A percentile compares a stretch with the other conserved stretches of the same genome.
These are phyloP conservation scores for Aphelenchoides fujianensis DNA, from an alignment of 1,140 invertebrate genomes.

Conservation along the genomic window DNA sequence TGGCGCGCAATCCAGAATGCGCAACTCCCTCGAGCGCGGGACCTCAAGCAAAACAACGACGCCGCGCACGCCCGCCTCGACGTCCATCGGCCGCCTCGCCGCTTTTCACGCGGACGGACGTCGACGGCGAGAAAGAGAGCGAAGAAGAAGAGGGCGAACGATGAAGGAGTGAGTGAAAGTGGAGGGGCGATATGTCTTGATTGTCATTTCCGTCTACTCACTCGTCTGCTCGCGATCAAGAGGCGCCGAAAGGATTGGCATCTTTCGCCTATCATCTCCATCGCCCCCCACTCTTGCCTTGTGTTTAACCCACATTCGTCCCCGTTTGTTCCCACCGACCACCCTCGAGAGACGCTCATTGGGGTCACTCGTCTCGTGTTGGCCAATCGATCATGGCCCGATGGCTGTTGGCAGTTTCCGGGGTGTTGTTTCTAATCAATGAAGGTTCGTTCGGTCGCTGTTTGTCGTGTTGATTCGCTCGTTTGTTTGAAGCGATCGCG, in stretches of 20 bases:
- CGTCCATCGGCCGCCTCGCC: too few species aligned
- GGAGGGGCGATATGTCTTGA: not conserved
- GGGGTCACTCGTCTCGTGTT: not conserved
- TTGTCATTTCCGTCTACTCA: not conserved
- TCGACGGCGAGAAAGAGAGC: too few species aligned
- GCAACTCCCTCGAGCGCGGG: not conserved
- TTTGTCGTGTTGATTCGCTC: too few species aligned
- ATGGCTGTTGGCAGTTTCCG: not conserved
- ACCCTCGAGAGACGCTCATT: too few species aligned
- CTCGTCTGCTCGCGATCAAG: not conserved
- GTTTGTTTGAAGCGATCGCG: not conserved
- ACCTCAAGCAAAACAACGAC: not conserved
- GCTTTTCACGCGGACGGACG: too few species aligned
- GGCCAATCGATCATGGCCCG: not conserved
- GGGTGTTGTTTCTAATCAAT: too few species aligned
- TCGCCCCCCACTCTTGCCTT: too few species aligned
- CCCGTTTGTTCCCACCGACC: too few species aligned
- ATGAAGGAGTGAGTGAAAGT: slow-evolving; percentile 5
- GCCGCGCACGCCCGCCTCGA: not conserved
- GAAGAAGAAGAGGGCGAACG: too few species aligned
- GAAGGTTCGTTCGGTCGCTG: not conserved
- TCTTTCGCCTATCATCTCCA: too few species aligned
- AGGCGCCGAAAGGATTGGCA: not conserved
- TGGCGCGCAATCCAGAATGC: not conserved
- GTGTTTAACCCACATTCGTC: too few species aligned